Conservation (phyloP, 2,113 vertebrate genomes). For the Triplophysa rosa region DNA sequence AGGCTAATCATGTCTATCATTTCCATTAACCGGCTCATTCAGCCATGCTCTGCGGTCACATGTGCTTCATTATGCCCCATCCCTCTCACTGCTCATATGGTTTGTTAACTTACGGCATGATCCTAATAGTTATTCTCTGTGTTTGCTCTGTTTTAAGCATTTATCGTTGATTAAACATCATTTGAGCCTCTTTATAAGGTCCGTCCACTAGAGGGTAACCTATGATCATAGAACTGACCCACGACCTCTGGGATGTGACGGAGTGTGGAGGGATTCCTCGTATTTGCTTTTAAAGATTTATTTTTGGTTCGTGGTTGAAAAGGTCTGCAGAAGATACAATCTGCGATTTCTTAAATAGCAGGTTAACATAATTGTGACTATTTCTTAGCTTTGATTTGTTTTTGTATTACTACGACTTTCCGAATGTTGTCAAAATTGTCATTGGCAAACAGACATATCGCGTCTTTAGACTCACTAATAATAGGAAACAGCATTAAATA, state of each 20-base stretch:
- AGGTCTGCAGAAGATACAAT: too few species aligned
- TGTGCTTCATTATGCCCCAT: slow-evolving; percentile 66
- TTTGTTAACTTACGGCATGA: slow-evolving; percentile 61
- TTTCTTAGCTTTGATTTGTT: too few species aligned
- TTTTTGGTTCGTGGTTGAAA: too few species aligned
- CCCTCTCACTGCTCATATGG: slow-evolving; percentile 58
- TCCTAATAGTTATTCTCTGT: slow-evolving; percentile 63
- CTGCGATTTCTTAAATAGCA: too few species aligned
- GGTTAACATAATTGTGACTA: too few species aligned
- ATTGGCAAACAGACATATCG: too few species aligned
- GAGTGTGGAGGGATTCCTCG: too few species aligned
- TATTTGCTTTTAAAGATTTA: too few species aligned
- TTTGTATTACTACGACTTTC: too few species aligned
- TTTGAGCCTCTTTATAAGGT: not conserved
- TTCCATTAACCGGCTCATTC: slow-evolving; percentile 67
- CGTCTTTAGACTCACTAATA: too few species aligned
- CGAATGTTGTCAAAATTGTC: too few species aligned
- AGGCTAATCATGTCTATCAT: slow-evolving; percentile 70
- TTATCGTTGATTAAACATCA: slow-evolving; percentile 15
- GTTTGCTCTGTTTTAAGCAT: slow-evolving; percentile 55
- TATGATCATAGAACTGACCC: slow-evolving; percentile 50
- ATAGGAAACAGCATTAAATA: too few species aligned
- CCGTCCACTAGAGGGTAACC: slow-evolving; percentile 63
- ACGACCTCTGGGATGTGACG: not conserved
- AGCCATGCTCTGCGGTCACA: slow-evolving; percentile 64